phyloP scores from a whole-genome alignment of 53 echinoderm and acorn worm species.

The Temnopleurus reevesii region DNA sequence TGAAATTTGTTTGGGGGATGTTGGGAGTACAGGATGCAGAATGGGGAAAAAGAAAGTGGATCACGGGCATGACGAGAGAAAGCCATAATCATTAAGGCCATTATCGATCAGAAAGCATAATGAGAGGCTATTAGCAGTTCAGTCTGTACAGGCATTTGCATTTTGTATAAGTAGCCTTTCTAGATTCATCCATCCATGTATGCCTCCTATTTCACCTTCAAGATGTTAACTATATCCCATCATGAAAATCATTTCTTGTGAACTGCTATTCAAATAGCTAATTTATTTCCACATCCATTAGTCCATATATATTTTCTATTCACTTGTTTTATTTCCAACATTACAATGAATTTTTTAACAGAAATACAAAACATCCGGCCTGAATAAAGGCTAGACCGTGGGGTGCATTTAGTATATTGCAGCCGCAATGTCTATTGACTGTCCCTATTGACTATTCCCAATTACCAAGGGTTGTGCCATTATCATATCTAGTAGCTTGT shows the following conservation, averaged over 20 bases:
- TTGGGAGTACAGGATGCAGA: not conserved
- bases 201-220: not conserved
- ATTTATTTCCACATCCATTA: no score
- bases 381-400: not conserved
- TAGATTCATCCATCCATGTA: not conserved
- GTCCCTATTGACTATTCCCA: not conserved
- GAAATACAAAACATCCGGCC: not conserved
- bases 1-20: not conserved
- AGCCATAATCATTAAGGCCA: conserved; percentile 26
- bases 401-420: conserved; percentile 1
- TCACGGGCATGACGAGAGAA: not conserved
- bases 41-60: not conserved
- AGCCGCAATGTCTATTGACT: not conserved
- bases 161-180: conserved; percentile 4
- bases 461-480: not conserved
- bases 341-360: no score
- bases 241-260: no score
- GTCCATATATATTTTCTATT: no score
- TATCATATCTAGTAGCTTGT: not conserved
- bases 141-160: conserved; percentile 34
- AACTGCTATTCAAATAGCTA: no score
- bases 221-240: not conserved
- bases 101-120: conserved; percentile 52
- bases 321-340: no score
- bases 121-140: conserved; percentile 49